A percentile compares a stretch with the other conserved stretches of the same genome.
These are phyloP conservation scores for Galaxea fascicularis DNA, from an alignment of 92 coral and sea anemone species.

Conservation along the genomic window DNA sequence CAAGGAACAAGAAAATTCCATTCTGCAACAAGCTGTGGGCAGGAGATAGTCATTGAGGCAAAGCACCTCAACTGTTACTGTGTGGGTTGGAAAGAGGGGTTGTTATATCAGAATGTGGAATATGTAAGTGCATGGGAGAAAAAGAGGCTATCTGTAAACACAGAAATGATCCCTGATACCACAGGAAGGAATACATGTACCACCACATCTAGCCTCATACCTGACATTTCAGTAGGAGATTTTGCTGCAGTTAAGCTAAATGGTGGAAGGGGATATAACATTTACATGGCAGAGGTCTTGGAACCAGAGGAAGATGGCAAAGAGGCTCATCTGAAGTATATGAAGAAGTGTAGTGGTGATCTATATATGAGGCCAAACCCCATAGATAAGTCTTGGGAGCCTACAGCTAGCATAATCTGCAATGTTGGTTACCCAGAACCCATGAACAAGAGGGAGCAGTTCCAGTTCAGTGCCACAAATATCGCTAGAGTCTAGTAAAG, in stretches of 20 bases:
- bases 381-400: conserved; percentile 22
- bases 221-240: conserved; percentile 37
- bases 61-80: conserved; percentile 30
- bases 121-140: conserved; percentile 12
- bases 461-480: conserved; percentile 19
- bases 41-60: conserved; percentile 3
- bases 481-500: conserved; percentile 16
- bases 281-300: conserved; percentile 46
- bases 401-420: conserved; percentile 26
- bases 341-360: conserved; percentile 52
- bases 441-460: conserved; percentile 22
- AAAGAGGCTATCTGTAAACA: conserved; percentile 21
- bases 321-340: conserved; percentile 44
- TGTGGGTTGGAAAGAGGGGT: conserved; percentile 24
- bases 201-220: conserved; percentile 46
- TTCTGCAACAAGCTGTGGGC: conserved; percentile 31
- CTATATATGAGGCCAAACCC: conserved; percentile 43
- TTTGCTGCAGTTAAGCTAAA: conserved; percentile 51
- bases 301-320: conserved; percentile 44
- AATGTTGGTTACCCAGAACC: conserved; percentile 20
- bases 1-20: conserved; percentile 54
- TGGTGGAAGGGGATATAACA: conserved; percentile 7
- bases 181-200: conserved; percentile 36
- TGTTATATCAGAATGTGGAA: conserved; percentile 29
- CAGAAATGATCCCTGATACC: conserved; percentile 41